phyloP scores from a whole-genome alignment of 2,888 invertebrate species.

The Pardosa pseudoannulata region DNA sequence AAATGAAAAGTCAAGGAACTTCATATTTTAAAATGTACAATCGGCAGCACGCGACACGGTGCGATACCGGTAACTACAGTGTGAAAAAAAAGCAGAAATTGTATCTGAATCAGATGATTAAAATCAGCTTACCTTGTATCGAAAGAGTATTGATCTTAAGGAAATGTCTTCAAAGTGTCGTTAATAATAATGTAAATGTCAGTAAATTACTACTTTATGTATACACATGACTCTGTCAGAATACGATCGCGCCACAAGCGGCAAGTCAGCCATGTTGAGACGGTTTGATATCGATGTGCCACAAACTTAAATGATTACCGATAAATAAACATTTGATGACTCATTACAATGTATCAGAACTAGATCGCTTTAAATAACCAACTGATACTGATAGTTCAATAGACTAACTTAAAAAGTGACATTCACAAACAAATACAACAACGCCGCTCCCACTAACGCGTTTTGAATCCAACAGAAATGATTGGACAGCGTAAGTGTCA shows the following conservation, averaged over 20 bases:
- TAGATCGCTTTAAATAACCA: not conserved
- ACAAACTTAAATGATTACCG: not conserved
- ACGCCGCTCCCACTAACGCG: slow-evolving; percentile 70
- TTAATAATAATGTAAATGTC: slow-evolving; percentile 30
- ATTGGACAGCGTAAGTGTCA: slow-evolving; percentile 67
- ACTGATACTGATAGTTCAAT: not conserved
- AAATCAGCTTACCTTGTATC: slow-evolving; percentile 30
- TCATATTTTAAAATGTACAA: no score
- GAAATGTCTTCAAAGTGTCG: not conserved
- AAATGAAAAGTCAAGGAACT: no score
- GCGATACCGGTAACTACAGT: slow-evolving; percentile 20
- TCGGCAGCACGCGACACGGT: not conserved
- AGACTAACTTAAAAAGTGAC: slow-evolving; percentile 27
- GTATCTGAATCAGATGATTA: not conserved
- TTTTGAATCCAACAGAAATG: slow-evolving; percentile 52
- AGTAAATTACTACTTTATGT: slow-evolving; percentile 25
- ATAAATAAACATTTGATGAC: slow-evolving; percentile 38
- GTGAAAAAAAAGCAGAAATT: no score
- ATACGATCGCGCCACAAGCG: slow-evolving; percentile 66
- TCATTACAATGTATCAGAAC: not conserved
- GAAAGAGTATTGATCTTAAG: not conserved
- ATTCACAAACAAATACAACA: slow-evolving; percentile 38
- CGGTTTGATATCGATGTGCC: slow-evolving; percentile 20
- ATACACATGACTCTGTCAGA: slow-evolving; percentile 58
- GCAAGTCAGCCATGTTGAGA: slow-evolving; percentile 69